Evolutionary conservation across 2,113 vertebrate genomes (phyloP), one percentile per base, ranked within the genome.

Genomic region (Elephantulus edwardii): DNA sequence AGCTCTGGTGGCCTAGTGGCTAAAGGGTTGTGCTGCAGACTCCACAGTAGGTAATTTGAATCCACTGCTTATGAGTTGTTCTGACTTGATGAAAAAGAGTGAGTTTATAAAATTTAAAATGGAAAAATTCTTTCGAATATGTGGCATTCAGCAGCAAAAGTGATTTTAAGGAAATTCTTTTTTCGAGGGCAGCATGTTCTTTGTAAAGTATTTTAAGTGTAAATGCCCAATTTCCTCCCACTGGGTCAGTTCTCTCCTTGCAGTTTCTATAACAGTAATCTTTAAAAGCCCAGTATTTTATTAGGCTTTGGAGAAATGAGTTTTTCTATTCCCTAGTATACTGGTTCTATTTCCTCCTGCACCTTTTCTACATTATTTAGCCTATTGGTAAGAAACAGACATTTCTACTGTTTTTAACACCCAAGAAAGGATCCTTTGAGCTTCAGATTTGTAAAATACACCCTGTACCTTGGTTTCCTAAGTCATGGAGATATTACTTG

Each of bases 101-200:
- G n/a, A n/a, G n/a, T n/a, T 88, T 8, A 42, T 88, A 42, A 94
- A 91, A 85, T 62, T 50, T 64, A 50, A 86, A 91, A 46, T 44
- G 17, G 8, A 79, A 70, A 56, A 22, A 66, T 20, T 5, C 44
- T 75, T 24, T 60, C 75, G 8, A 33, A 19, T 79, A 12, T 94
- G 20, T 33, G 20, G 4, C 52, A 89, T 84, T 84, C 58, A 70
- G 19, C 2, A 60, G 30, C 48, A 84, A 42, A 92, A 92, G 48
- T 86, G 54, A 17, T 81, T 89, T 91, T 62, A 91, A 92, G 85
- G 62, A 71, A 46, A 24, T 48, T 56, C 38, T 50, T 89, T n/a
- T 93, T 91, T 87, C 72, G 82, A 92, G 75, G 75, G 24, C 62
- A 89, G 5, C 6, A 8, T 90, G 14, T 94, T 92, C 70, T 86